Evolutionary conservation across 2,888 invertebrate species (phyloP).

Genomic region (Helobdella robusta): DNA sequence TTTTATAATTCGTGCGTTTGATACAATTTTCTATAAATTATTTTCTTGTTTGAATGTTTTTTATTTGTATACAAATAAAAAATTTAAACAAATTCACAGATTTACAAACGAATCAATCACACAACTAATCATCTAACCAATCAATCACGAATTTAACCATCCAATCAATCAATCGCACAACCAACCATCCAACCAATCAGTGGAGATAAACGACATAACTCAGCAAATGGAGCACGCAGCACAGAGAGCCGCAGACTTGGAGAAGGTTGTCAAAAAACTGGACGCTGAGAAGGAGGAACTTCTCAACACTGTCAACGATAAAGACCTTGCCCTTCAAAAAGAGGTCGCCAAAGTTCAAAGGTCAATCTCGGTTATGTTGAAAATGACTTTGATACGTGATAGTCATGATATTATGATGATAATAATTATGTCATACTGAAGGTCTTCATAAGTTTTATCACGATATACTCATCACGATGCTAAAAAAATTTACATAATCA

Average conservation of each 20-base stretch:
- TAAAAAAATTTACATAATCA: too few species aligned
- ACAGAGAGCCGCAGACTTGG: slow-evolving; percentile 96
- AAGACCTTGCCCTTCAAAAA: slow-evolving; percentile 96
- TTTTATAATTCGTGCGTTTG: background rate
- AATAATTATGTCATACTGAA: background rate
- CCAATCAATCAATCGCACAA: too few species aligned
- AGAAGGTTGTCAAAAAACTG: slow-evolving; percentile 93
- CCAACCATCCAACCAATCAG: too few species aligned
- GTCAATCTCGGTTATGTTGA: slow-evolving; percentile 64
- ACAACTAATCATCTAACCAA: too few species aligned
- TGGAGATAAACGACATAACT: slow-evolving; percentile 97
- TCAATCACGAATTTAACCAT: too few species aligned
- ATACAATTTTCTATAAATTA: background rate
- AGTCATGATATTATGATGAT: too few species aligned
- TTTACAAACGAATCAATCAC: too few species aligned
- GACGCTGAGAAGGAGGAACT: slow-evolving; percentile 99
- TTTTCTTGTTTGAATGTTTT: background rate
- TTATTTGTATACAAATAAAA: too few species aligned
- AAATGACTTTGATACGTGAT: background rate
- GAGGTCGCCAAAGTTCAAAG: slow-evolving; percentile 89
- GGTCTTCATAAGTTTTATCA: background rate
- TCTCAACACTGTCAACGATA: slow-evolving; percentile 96
- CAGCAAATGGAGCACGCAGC: slow-evolving; percentile 99
- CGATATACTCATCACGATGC: background rate
- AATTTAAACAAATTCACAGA: too few species aligned